Conservation (phyloP, 2,888 invertebrate species). For the Athalia cordata region DNA sequence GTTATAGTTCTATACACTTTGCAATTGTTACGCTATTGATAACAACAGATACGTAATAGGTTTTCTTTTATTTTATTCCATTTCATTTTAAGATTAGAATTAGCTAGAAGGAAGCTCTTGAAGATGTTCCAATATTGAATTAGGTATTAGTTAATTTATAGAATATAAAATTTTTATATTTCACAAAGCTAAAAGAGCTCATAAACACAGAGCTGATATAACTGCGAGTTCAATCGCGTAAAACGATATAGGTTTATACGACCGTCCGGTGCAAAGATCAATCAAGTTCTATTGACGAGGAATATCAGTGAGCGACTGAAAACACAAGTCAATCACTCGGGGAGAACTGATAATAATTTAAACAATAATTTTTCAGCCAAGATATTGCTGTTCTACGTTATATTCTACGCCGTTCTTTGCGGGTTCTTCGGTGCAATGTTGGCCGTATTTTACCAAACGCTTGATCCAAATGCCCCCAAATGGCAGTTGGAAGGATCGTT, state of each 20-base stretch:
- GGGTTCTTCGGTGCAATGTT: conserved; percentile 97
- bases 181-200: too few species aligned
- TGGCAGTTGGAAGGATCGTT: conserved; percentile 91
- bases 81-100: not conserved
- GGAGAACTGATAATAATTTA: too few species aligned
- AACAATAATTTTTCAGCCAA: conserved; percentile 82
- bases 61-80: not conserved
- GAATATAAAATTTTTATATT: too few species aligned
- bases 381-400: conserved; percentile 95
- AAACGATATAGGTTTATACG: too few species aligned
- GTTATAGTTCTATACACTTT: conserved; percentile 53
- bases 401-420: conserved; percentile 94
- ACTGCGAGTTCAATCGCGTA: too few species aligned
- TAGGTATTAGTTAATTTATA: not conserved
- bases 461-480: conserved; percentile 89
- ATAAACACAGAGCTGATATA: too few species aligned
- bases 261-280: too few species aligned
- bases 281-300: too few species aligned
- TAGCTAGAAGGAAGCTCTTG: not conserved
- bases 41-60: not conserved
- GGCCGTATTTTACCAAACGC: conserved; percentile 95
- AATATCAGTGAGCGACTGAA: too few species aligned
- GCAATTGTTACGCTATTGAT: conserved; percentile 23
- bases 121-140: not conserved
- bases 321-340: too few species aligned